These are phyloP conservation scores for Ypsolopha scabrella DNA, from an alignment of 2,888 invertebrate species.

Conservation along the genomic window DNA sequence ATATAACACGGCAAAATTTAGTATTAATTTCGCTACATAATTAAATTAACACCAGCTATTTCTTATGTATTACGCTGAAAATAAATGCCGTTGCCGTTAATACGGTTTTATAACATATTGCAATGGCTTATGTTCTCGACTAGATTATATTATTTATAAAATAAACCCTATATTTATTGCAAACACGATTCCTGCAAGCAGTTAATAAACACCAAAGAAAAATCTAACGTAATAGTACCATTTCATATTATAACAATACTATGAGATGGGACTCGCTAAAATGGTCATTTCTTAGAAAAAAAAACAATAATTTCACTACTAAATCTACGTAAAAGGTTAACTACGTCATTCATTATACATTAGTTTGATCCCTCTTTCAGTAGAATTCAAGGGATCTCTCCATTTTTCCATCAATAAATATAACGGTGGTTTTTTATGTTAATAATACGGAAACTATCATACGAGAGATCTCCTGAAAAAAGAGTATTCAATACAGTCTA, in stretches of 20 bases:
- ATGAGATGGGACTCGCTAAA: background rate
- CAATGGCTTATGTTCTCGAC: constrained; percentile 68
- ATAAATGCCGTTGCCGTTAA: constrained; percentile 2
- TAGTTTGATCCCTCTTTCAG: background rate
- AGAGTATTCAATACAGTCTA: no score
- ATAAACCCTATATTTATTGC: constrained; percentile 40
- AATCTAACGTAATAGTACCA: background rate
- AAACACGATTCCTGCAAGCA: constrained; percentile 17
- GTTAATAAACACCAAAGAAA: constrained; percentile 8
- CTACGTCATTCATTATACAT: background rate
- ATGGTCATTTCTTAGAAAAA: background rate
- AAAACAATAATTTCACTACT: background rate
- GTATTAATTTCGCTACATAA: no score
- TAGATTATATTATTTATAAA: constrained; percentile 41
- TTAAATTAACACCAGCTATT: no score
- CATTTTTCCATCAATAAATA: background rate
- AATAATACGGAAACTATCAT: no score
- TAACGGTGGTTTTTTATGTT: no score
- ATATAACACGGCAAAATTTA: no score
- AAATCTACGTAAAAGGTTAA: background rate
- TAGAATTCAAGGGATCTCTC: background rate
- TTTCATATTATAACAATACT: constrained; percentile 1
- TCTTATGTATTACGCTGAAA: background rate
- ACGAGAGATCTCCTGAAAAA: no score
- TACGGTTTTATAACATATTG: constrained; percentile 44